These are phyloP conservation scores for Autographa gamma DNA, from an alignment of 2,888 invertebrate species.

Conservation along the genomic window DNA sequence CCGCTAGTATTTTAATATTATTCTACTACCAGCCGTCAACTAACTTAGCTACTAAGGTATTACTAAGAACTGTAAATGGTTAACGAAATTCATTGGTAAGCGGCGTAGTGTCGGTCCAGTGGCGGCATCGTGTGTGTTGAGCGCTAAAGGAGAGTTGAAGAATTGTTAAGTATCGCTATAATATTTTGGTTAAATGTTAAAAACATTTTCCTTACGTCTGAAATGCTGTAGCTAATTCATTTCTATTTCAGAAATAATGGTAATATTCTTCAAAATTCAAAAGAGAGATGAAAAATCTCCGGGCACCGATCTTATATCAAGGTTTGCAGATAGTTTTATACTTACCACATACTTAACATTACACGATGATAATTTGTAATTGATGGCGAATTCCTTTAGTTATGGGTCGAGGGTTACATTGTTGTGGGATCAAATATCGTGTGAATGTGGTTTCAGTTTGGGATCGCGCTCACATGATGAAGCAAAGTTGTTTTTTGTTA, in stretches of 20 bases:
- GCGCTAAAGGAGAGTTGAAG: too few species aligned
- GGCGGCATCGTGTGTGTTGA: too few species aligned
- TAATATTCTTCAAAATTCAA: slow-evolving; percentile 86
- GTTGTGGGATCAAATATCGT: background rate
- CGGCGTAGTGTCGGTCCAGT: too few species aligned
- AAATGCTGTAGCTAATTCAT: background rate
- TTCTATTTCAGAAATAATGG: slow-evolving; percentile 81
- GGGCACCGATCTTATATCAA: slow-evolving; percentile 79
- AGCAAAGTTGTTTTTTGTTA: background rate
- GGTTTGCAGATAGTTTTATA: slow-evolving; percentile 62
- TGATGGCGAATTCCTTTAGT: too few species aligned
- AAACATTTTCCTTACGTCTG: too few species aligned
- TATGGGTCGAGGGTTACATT: background rate
- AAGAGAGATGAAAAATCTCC: slow-evolving; percentile 83
- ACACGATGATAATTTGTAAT: background rate
- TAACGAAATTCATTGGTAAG: too few species aligned
- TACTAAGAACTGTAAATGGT: too few species aligned
- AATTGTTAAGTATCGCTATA: too few species aligned
- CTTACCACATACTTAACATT: background rate
- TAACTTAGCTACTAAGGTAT: too few species aligned
- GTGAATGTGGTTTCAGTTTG: background rate
- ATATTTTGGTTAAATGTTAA: too few species aligned
- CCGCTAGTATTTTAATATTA: too few species aligned
- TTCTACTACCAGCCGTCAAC: background rate
- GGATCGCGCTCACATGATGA: background rate